A percentile compares a stretch with the other conserved stretches of the same genome.
Evolutionary conservation across 2,888 invertebrate genomes (phyloP).

Genomic region (Epirrita christyi): DNA sequence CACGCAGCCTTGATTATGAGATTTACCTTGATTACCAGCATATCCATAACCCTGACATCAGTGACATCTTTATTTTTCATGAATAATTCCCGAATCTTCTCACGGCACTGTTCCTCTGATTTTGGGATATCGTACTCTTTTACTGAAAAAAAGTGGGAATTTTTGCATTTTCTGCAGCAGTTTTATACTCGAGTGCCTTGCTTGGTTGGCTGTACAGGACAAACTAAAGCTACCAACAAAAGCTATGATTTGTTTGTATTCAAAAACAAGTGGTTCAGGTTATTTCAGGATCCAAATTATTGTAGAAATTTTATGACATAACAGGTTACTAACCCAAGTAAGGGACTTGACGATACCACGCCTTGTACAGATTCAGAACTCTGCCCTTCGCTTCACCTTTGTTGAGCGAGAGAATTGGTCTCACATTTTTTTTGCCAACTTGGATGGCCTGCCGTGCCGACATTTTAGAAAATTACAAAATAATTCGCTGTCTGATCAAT

Average conservation of each 20-base stretch:
- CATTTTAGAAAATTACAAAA: slow-evolving; percentile 48
- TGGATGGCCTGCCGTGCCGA: slow-evolving; percentile 69
- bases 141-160: slow-evolving; percentile 85
- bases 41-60: slow-evolving; percentile 95
- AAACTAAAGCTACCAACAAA: too few species aligned
- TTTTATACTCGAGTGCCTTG: too few species aligned
- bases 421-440: slow-evolving; percentile 87
- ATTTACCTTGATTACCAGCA: slow-evolving; percentile 95
- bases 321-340: slow-evolving; percentile 89
- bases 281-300: neutral
- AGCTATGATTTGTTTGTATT: too few species aligned
- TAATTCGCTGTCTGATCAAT: neutral
- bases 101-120: slow-evolving; percentile 87
- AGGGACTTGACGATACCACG: slow-evolving; percentile 97
- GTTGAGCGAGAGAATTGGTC: slow-evolving; percentile 93
- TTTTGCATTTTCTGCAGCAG: too few species aligned
- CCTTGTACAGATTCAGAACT: slow-evolving; percentile 95
- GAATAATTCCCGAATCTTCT: slow-evolving; percentile 92
- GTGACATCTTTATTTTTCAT: slow-evolving; percentile 89
- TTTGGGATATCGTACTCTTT: slow-evolving; percentile 93
- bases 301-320: slow-evolving; percentile 67
- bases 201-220: too few species aligned
- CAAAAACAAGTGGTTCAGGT: too few species aligned
- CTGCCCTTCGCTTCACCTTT: slow-evolving; percentile 91
- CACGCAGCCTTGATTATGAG: neutral